phyloP scores from a whole-genome alignment of 2,888 invertebrate species.

The Ornithoptera priamus region DNA sequence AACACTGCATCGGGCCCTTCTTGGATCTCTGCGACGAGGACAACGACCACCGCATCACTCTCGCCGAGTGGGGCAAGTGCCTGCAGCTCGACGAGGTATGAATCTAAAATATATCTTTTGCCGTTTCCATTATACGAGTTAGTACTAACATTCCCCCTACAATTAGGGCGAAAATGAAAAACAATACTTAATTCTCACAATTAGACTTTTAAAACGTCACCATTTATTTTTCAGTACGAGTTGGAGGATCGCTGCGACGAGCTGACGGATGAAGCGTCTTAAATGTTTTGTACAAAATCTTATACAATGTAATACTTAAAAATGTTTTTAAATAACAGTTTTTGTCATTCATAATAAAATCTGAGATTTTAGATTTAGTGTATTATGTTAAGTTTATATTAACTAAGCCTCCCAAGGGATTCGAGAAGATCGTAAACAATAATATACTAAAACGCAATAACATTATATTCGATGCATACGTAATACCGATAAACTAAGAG shows the following conservation, averaged over 20 bases:
- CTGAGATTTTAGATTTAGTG: slow-evolving; percentile 27
- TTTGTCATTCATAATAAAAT: slow-evolving; percentile 29
- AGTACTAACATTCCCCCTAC: no score
- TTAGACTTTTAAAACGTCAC: background rate
- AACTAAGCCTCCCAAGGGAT: slow-evolving; percentile 6
- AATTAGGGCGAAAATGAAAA: no score
- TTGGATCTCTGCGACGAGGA: slow-evolving; percentile 93
- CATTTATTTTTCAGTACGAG: slow-evolving; percentile 81
- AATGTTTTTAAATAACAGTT: slow-evolving; percentile 18
- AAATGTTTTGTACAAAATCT: slow-evolving; percentile 25
- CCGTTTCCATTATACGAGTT: no score
- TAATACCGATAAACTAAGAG: background rate
- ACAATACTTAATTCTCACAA: no score
- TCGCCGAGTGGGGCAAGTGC: slow-evolving; percentile 95
- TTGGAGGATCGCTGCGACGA: slow-evolving; percentile 90
- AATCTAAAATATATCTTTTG: background rate
- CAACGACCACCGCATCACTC: slow-evolving; percentile 93
- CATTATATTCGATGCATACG: background rate
- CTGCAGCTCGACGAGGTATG: slow-evolving; percentile 89
- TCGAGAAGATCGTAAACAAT: background rate
- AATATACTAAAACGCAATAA: slow-evolving; percentile 2
- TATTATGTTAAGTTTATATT: slow-evolving; percentile 18
- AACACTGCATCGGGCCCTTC: slow-evolving; percentile 98
- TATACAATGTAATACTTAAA: slow-evolving; percentile 27
- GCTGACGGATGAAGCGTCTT: slow-evolving; percentile 74